These are phyloP conservation scores for Edolisoma coerulescens DNA, from an alignment of 2,113 vertebrate genomes.

Conservation along the genomic window DNA sequence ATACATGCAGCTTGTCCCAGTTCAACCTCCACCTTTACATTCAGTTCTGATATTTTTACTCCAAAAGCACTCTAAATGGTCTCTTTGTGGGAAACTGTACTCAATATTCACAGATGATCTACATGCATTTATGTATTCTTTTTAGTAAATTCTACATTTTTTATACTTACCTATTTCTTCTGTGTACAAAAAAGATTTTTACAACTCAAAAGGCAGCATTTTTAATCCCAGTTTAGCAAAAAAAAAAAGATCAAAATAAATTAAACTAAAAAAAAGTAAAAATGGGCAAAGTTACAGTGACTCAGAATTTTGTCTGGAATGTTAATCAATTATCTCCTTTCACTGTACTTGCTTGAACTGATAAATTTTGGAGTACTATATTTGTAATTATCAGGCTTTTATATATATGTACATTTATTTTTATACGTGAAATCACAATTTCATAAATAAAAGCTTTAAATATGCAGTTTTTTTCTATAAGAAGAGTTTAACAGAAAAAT, in stretches of 20 bases:
- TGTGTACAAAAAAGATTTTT: background rate
- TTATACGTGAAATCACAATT: background rate
- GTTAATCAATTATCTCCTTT: background rate
- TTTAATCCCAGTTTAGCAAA: background rate
- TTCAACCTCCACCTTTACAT: background rate
- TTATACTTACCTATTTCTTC: background rate
- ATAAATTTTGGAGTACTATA: background rate
- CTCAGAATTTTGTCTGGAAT: background rate
- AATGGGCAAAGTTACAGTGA: background rate
- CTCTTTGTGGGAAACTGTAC: background rate
- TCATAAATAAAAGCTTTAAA: background rate
- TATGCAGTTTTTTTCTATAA: background rate
- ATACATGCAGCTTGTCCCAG: background rate
- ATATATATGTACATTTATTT: background rate
- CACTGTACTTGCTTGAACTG: background rate
- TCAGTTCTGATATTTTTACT: background rate
- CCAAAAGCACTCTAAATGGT: background rate
- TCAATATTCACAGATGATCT: background rate
- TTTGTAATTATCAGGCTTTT: background rate
- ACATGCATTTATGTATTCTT: background rate
- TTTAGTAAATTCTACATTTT: background rate
- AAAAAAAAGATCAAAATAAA: background rate
- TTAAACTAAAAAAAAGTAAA: background rate
- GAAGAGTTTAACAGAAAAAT: background rate
- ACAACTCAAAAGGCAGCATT: background rate